phyloP scores from a whole-genome alignment of 1,140 invertebrate genomes.

The Sinonovacula constricta region DNA sequence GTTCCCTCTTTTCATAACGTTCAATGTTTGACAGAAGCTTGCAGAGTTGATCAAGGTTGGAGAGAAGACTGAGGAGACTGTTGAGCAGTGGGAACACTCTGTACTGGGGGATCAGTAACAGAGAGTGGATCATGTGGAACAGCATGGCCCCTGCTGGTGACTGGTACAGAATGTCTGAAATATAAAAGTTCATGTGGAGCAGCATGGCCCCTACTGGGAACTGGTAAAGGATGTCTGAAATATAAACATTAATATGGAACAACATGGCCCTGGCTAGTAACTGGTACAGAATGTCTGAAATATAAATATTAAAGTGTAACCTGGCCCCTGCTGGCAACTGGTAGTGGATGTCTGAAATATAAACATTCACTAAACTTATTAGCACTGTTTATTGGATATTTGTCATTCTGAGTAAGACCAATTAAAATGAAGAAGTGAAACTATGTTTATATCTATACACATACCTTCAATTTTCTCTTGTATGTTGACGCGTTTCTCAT shows the following conservation, averaged over 20 bases:
- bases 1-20: conserved; percentile 76
- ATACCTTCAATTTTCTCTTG: conserved; percentile 56
- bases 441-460: too few species aligned
- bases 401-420: too few species aligned
- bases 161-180: conserved; percentile 79
- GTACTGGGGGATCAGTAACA: conserved; percentile 80
- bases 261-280: conserved; percentile 82
- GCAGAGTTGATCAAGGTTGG: conserved; percentile 81
- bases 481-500: conserved; percentile 27
- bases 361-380: too few species aligned
- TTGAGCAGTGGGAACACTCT: conserved; percentile 78
- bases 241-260: conserved; percentile 79
- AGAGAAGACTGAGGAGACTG: conserved; percentile 80
- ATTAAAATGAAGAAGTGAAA: too few species aligned
- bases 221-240: conserved; percentile 79
- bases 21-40: conserved; percentile 79
- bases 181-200: conserved; percentile 79
- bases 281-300: conserved; percentile 79
- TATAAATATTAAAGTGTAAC: conserved; percentile 80
- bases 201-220: conserved; percentile 82
- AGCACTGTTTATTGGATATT: too few species aligned
- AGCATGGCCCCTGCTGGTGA: conserved; percentile 82
- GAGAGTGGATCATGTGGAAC: conserved; percentile 81
- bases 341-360: conserved; percentile 78
- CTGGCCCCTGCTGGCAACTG: conserved; percentile 81